Conservation (phyloP, 2,888 invertebrate genomes). For the Seira musarum region DNA sequence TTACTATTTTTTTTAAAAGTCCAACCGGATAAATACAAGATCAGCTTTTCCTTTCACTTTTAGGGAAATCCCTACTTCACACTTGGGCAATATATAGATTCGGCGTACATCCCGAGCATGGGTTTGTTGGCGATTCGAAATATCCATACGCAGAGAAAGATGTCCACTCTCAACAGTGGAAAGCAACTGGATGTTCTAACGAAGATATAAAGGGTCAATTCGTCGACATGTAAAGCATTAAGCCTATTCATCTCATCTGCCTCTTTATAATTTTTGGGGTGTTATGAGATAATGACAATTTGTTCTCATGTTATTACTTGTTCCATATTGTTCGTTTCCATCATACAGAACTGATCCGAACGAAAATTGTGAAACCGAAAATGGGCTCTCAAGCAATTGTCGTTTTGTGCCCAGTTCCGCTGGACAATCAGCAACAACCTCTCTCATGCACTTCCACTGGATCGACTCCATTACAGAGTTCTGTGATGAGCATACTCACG, state of each 20-base stretch:
- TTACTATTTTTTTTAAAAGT: conserved; percentile 1
- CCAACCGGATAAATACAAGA: no score
- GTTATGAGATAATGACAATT: no score
- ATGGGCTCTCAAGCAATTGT: conserved; percentile 38
- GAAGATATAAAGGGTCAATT: conserved; percentile 50
- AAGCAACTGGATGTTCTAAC: conserved; percentile 62
- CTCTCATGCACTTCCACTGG: conserved; percentile 66
- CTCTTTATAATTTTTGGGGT: no score
- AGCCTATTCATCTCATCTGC: neutral
- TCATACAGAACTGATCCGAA: no score
- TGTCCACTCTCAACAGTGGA: conserved; percentile 41
- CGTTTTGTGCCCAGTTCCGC: conserved; percentile 26
- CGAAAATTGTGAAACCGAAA: conserved; percentile 21
- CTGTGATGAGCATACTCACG: conserved; percentile 78
- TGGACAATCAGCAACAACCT: conserved; percentile 48
- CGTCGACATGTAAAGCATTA: conserved; percentile 53
- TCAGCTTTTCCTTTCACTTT: neutral
- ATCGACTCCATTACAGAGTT: conserved; percentile 71
- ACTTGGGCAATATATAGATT: conserved; percentile 64
- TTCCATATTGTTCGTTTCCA: neutral
- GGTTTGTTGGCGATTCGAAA: conserved; percentile 39
- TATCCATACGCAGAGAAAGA: conserved; percentile 63
- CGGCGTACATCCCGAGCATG: conserved; percentile 65
- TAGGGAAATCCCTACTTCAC: conserved; percentile 62
- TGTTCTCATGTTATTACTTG: no score